Percentiles rank a stretch among this genome's conserved stretches.
phyloP scores from a whole-genome alignment of 2,113 vertebrate genomes.

The Tragelaphus imberbis region DNA sequence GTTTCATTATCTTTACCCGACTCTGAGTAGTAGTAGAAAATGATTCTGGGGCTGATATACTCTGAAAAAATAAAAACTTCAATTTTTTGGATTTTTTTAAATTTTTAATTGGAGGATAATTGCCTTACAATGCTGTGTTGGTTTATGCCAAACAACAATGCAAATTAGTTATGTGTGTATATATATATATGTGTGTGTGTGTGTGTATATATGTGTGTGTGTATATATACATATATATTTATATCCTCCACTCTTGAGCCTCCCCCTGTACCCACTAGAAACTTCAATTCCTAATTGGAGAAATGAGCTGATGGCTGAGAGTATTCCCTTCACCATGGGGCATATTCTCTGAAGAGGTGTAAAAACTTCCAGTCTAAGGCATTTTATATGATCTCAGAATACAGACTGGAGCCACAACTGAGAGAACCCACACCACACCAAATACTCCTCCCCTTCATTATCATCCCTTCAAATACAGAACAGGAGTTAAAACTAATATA shows the following conservation, averaged over 20 bases:
- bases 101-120: not conserved
- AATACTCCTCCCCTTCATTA: not conserved
- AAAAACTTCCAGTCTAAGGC: not conserved
- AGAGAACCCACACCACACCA: not conserved
- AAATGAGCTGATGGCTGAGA: not conserved
- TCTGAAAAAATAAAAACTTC: not conserved
- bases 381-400: not conserved
- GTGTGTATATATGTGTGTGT: fast-evolving
- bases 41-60: not conserved
- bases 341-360: not conserved
- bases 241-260: not conserved
- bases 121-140: not conserved
- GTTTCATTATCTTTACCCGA: not conserved
- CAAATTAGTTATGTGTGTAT: not conserved
- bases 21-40: not conserved
- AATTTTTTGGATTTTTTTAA: not conserved
- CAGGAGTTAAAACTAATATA: not conserved
- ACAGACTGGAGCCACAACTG: not conserved
- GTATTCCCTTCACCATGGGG: not conserved
- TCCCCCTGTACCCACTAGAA: not conserved
- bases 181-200: too few species aligned
- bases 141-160: not conserved
- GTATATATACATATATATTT: fast-evolving
- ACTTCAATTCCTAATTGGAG: not conserved
- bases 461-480: not conserved